phyloP scores from a whole-genome alignment of 2,888 invertebrate genomes.

The Drosophila colorata region DNA sequence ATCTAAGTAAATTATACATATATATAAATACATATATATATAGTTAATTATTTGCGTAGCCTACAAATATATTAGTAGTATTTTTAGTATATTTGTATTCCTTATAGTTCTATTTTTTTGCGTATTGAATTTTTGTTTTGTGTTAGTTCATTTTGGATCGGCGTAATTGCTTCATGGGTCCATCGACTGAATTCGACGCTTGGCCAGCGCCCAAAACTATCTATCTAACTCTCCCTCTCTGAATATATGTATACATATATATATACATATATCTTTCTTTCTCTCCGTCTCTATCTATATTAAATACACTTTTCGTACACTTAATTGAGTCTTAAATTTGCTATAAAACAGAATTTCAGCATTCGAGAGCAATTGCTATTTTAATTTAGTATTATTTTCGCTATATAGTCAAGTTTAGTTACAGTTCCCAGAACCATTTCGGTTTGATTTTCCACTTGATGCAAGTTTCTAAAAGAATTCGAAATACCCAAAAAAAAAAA shows the following conservation, averaged over 20 bases:
- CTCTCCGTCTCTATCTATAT: slow-evolving; percentile 10
- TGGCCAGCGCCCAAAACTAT: slow-evolving; percentile 9
- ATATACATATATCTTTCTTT: slow-evolving; percentile 10
- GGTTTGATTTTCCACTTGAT: slow-evolving; percentile 17
- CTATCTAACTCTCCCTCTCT: slow-evolving; percentile 12
- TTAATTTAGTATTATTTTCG: slow-evolving; percentile 12
- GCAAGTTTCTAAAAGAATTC: background rate
- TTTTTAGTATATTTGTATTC: slow-evolving; percentile 9
- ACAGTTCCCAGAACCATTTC: slow-evolving; percentile 13
- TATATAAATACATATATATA: slow-evolving; percentile 13
- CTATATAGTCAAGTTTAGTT: slow-evolving; percentile 16
- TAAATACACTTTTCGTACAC: background rate
- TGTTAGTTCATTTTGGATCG: slow-evolving; percentile 16
- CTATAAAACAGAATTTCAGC: slow-evolving; percentile 6
- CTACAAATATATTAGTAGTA: slow-evolving; percentile 30
- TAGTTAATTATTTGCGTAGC: slow-evolving; percentile 20
- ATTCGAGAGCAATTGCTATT: background rate
- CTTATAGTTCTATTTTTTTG: slow-evolving; percentile 25
- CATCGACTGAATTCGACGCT: background rate
- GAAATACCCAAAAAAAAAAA: slow-evolving; percentile 4
- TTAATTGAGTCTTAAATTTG: slow-evolving; percentile 30
- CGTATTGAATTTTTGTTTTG: slow-evolving; percentile 7
- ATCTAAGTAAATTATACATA: slow-evolving; percentile 25
- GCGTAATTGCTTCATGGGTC: slow-evolving; percentile 5
- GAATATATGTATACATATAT: background rate